Percentiles rank a stretch among this genome's conserved stretches.
Evolutionary conservation across 2,797 vertebrate genomes (phyloP).

Genomic region (Mormyrops boulengeri): DNA sequence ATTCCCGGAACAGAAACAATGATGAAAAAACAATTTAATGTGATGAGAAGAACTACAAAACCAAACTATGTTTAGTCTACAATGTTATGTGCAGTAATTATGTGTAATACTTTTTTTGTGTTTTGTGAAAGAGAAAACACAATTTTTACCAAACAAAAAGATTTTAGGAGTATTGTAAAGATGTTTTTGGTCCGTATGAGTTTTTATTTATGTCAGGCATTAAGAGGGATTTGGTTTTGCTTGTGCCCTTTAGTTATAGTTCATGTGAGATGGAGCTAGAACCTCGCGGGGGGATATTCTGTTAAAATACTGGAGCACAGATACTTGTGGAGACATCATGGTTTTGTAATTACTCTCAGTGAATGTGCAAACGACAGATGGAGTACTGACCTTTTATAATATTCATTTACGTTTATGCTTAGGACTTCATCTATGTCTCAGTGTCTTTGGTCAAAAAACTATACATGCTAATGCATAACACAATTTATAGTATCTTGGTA

Average conservation of each 20-base stretch:
- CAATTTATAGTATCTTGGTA: neutral
- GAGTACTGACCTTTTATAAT: conserved; percentile 62
- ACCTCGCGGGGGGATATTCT: conserved; percentile 38
- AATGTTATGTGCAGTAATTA: neutral
- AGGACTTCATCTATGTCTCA: conserved; percentile 56
- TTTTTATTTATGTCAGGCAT: neutral
- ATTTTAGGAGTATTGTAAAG: neutral
- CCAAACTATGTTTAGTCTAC: neutral
- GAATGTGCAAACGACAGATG: conserved; percentile 66
- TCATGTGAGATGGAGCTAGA: conserved; percentile 37
- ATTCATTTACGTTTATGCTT: conserved; percentile 56
- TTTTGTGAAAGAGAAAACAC: neutral
- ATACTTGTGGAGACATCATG: conserved; percentile 51
- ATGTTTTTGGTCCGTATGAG: neutral
- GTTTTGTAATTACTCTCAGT: conserved; percentile 64
- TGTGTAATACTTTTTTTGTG: neutral
- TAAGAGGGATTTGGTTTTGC: neutral
- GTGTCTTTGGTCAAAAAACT: conserved; percentile 53
- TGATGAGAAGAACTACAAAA: neutral
- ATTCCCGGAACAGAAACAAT: neutral
- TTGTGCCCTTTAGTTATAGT: neutral
- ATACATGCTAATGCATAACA: conserved; percentile 1
- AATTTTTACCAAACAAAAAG: neutral
- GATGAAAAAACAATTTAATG: neutral
- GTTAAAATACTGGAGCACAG: conserved; percentile 50